phyloP scores from a whole-genome alignment of 2,113 vertebrate species.

The Lagopus leucura region DNA sequence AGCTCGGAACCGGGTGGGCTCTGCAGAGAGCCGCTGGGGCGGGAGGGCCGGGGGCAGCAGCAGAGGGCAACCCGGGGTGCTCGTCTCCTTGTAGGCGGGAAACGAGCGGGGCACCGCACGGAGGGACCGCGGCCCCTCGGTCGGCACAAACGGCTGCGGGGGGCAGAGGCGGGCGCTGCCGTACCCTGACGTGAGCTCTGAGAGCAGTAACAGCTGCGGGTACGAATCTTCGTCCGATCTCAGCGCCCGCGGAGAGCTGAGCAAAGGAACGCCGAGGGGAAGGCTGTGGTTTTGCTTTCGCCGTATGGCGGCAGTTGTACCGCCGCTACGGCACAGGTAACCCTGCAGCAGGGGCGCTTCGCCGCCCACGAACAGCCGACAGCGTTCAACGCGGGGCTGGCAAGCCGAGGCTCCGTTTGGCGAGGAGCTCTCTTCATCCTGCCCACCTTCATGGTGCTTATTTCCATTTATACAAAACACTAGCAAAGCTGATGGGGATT shows the following conservation, averaged over 20 bases:
- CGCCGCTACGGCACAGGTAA: rapidly evolving
- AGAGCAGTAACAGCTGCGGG: not conserved
- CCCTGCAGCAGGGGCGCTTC: not conserved
- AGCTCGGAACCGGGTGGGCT: too few species aligned
- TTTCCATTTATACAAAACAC: not conserved
- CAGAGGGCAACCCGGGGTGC: too few species aligned
- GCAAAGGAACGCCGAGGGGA: not conserved
- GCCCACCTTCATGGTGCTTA: rapidly evolving
- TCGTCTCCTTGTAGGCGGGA: too few species aligned
- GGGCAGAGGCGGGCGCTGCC: not conserved
- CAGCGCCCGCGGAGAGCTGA: not conserved
- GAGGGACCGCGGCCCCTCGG: not conserved
- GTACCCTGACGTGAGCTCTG: rapidly evolving
- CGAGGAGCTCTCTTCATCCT: not conserved
- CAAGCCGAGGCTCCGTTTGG: too few species aligned
- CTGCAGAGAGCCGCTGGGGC: too few species aligned
- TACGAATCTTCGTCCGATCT: not conserved
- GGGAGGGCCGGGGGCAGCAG: too few species aligned
- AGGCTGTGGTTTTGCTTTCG: not conserved
- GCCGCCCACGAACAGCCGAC: not conserved
- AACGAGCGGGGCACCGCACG: too few species aligned
- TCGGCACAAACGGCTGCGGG: not conserved
- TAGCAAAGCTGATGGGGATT: slow-evolving; percentile 5
- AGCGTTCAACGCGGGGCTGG: not conserved
- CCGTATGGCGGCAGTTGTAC: not conserved